Base-by-base conservation (phyloP, 2,888 invertebrate species). In the Pilophorus perplexus region DNA sequence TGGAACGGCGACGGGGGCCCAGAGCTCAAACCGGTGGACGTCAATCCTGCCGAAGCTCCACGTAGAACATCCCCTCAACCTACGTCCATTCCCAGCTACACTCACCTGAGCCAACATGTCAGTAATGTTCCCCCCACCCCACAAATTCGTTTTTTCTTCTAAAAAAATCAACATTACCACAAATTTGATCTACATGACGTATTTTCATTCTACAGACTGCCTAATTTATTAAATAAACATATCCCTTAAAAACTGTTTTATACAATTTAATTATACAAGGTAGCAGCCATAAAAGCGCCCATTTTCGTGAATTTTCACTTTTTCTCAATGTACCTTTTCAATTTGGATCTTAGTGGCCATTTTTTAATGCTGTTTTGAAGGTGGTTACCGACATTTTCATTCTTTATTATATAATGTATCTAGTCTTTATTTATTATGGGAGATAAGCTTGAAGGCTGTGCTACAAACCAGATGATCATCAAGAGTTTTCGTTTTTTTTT, bases 401-500 rank as follows among this genome's bases (percentile, higher is more conserved):
- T 42, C 20, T n/a, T 18, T 44, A 22, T n/a, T 46, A 62, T 38
- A n/a, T 48, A 27, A 42, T 59, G 48, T 69, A 67, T 70, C 70
- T 70, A 70, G 70, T 70, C 70, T 57, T 55, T 57, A 67, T 68
- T 64, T 60, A 68, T 68, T 67, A 67, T 70, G 66, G 69, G 59
- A 67, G 59, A 64, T 54, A 64, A 68, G 66, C 64, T 68, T 48
- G 68, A 69, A 69, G 70, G 70, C 70, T 70, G 70, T 70, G 70
- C 69, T 68, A 66, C 60, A 64, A 67, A 70, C 70, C 68, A 67
- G 70, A 68, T 68, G 60, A 64, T 65, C 66, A 66, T 68, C 62
- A 66, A 52, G 6, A 33, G 6, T 33, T 33, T 33, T 33, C 33
- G 12, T 28, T 27, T 52, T 28, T 52, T n/a, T 52, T 14, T 28